Conservation (phyloP, 2,888 invertebrate species). For the Hybos culiciformis region DNA sequence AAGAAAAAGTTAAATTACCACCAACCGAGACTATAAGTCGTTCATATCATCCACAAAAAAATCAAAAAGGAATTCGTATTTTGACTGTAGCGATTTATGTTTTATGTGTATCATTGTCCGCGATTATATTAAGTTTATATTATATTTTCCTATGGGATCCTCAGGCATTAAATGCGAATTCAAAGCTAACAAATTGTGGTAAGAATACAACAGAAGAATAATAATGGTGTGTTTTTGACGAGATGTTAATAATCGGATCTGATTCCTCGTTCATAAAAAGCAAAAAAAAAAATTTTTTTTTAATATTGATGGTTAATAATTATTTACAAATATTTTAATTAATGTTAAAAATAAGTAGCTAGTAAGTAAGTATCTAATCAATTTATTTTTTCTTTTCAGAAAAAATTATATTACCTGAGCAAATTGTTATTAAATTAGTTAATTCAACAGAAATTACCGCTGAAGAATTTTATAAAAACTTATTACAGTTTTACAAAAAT, state of each 20-base stretch:
- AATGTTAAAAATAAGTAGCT: background rate
- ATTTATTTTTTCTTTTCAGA: conserved; percentile 21
- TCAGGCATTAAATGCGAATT: conserved; percentile 33
- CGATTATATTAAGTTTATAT: conserved; percentile 84
- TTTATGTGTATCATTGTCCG: conserved; percentile 85
- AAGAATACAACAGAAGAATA: conserved; percentile 23
- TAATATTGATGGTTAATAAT: no score
- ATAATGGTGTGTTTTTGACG: no score
- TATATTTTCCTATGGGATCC: conserved; percentile 93
- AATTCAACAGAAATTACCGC: conserved; percentile 32
- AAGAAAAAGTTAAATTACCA: conserved; percentile 36
- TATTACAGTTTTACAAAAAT: conserved; percentile 27
- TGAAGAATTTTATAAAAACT: conserved; percentile 34
- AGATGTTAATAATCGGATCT: no score
- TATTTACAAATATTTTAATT: background rate
- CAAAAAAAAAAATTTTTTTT: no score
- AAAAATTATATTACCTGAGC: conserved; percentile 36
- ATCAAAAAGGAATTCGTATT: conserved; percentile 74
- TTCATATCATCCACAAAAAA: conserved; percentile 56
- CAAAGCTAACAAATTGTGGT: conserved; percentile 34
- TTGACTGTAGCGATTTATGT: conserved; percentile 89
- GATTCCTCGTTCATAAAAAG: no score
- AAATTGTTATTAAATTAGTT: conserved; percentile 33
- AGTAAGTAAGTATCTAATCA: background rate
- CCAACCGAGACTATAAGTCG: conserved; percentile 35